Conservation (phyloP, 2,797 vertebrate genomes). For the Poeciliopsis paucimaculata region DNA sequence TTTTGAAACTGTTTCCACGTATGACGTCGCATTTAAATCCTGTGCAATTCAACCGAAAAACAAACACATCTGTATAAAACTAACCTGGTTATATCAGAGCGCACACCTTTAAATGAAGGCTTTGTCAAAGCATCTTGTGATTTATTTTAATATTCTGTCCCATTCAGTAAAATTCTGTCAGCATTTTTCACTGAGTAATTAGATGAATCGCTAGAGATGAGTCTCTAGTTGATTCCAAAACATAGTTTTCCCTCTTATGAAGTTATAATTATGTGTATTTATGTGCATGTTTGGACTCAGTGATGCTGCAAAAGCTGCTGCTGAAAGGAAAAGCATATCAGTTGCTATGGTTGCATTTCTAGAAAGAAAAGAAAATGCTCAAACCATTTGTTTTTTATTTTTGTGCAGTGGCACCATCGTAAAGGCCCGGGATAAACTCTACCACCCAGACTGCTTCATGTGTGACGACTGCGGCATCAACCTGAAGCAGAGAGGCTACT, state of each 20-base stretch:
- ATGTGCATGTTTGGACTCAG: neutral
- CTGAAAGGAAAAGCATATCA: neutral
- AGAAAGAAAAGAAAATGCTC: neutral
- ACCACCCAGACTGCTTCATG: conserved; percentile 96
- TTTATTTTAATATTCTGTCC: neutral
- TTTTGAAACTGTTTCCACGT: neutral
- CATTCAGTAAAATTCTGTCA: neutral
- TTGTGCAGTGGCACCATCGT: conserved; percentile 91
- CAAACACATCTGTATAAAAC: neutral
- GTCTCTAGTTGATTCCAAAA: neutral
- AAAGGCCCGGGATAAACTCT: conserved; percentile 96
- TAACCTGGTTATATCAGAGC: neutral
- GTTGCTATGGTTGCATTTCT: neutral
- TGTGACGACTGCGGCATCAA: conserved; percentile 94
- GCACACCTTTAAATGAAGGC: neutral
- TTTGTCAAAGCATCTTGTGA: neutral
- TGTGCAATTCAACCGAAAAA: neutral
- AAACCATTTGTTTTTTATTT: conserved; percentile 10
- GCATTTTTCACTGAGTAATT: neutral
- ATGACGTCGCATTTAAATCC: neutral
- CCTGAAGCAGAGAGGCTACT: conserved; percentile 95
- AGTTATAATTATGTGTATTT: neutral
- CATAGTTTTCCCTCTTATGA: neutral
- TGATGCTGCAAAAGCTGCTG: neutral
- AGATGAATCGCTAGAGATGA: too few relatives aligned